Percentiles rank a stretch among this genome's conserved stretches.
Conservation (phyloP, 2,113 vertebrate genomes). For the Epinephelus fuscoguttatus region DNA sequence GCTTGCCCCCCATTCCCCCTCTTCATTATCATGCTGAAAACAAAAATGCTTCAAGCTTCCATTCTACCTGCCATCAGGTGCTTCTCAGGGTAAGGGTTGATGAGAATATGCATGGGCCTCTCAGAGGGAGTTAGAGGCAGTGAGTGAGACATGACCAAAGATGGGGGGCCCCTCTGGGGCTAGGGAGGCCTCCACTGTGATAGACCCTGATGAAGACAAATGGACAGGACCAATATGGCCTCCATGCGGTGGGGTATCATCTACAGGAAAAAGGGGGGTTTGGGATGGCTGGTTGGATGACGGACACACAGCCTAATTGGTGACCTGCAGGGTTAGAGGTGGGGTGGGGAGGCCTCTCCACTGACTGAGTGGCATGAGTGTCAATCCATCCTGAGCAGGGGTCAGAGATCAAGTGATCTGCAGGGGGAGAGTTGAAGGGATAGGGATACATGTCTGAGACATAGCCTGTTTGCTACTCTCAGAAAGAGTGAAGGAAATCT, state of each 20-base stretch:
- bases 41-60: constrained; percentile 58
- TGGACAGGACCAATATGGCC: constrained; percentile 72
- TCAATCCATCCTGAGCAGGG: constrained; percentile 72
- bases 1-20: constrained; percentile 38
- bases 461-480: constrained; percentile 48
- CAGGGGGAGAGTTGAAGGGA: constrained; percentile 62
- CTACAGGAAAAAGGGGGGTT: constrained; percentile 52
- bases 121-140: constrained; percentile 59
- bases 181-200: constrained; percentile 57
- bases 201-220: constrained; percentile 88
- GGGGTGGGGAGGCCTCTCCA: constrained; percentile 74
- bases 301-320: constrained; percentile 82
- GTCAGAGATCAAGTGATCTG: constrained; percentile 81
- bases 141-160: constrained; percentile 61
- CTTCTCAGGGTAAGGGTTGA: constrained; percentile 58
- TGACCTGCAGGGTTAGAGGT: constrained; percentile 72
- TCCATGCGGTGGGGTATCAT: constrained; percentile 80
- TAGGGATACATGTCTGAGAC: constrained; percentile 66
- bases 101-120: constrained; percentile 68
- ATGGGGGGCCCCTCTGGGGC: constrained; percentile 53
- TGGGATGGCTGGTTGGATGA: constrained; percentile 64
- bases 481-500: constrained; percentile 23
- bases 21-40: constrained; percentile 72
- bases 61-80: constrained; percentile 61
- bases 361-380: constrained; percentile 68